A percentile compares a stretch with the other conserved stretches of the same genome.
These are phyloP conservation scores for Phalacrocorax brasilianus DNA, from an alignment of 2,113 vertebrate genomes.

Conservation along the genomic window DNA sequence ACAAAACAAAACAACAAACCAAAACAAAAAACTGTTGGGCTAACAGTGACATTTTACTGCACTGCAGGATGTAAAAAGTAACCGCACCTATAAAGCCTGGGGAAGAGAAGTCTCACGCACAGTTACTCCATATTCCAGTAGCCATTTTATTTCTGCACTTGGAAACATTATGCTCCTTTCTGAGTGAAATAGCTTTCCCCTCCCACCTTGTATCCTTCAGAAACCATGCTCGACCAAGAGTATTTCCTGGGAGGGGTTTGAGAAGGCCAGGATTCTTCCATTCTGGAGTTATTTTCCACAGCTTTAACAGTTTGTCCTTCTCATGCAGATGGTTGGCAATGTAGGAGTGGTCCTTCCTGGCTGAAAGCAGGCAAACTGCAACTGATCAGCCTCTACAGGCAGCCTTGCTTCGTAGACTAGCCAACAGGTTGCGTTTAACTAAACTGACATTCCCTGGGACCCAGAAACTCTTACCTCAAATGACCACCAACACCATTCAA, in stretches of 20 bases:
- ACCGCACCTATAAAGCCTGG: neutral
- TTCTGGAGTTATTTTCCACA: neutral
- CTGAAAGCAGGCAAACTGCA: neutral
- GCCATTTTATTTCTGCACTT: neutral
- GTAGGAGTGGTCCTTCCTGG: neutral
- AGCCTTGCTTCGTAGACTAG: neutral
- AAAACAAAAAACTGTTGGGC: rapidly evolving
- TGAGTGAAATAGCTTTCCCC: neutral
- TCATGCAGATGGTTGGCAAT: neutral
- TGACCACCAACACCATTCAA: neutral
- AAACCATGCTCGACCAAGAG: neutral
- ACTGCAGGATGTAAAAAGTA: neutral
- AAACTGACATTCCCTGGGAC: neutral
- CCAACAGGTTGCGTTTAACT: neutral
- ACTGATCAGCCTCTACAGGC: neutral
- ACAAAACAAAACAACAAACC: neutral
- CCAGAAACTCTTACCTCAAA: neutral
- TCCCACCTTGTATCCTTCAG: neutral
- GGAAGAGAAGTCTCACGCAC: neutral
- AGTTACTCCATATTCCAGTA: neutral
- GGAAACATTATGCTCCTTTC: neutral
- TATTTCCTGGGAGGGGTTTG: neutral
- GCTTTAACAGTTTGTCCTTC: neutral
- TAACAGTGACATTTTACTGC: neutral
- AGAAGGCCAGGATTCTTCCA: neutral